These are phyloP conservation scores for Scaptomyza pallida DNA, from an alignment of 1,140 invertebrate genomes.

Conservation along the genomic window DNA sequence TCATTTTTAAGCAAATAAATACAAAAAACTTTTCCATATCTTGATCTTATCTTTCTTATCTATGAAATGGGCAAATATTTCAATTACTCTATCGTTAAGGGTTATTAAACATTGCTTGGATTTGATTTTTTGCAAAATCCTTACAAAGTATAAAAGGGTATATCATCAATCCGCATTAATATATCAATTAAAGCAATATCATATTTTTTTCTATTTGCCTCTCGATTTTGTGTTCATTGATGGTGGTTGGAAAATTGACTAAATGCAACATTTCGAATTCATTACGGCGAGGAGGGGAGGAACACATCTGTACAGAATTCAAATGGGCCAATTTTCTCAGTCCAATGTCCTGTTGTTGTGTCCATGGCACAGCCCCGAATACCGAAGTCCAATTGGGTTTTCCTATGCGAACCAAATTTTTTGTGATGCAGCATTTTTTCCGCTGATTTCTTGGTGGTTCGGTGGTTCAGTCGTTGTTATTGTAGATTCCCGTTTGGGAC, in stretches of 20 bases:
- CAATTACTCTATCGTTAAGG: no score
- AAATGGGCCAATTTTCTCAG: conserved; percentile 68
- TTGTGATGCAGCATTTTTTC: conserved; percentile 45
- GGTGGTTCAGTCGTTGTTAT: conserved; percentile 49
- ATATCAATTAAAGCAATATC: background rate
- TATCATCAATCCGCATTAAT: background rate
- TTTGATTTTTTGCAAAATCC: background rate
- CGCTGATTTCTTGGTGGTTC: conserved; percentile 25
- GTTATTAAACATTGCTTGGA: no score
- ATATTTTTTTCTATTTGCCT: conserved; percentile 11
- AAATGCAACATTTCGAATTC: conserved; percentile 70
- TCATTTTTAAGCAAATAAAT: no score
- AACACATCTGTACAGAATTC: conserved; percentile 15
- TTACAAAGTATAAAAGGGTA: conserved; percentile 1
- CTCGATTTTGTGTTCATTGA: conserved; percentile 29
- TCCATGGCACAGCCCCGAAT: conserved; percentile 15
- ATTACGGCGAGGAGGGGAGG: conserved; percentile 41
- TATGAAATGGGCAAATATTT: no score
- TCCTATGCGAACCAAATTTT: conserved; percentile 55
- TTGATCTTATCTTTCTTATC: no score
- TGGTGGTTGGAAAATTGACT: conserved; percentile 73
- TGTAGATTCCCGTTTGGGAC: conserved; percentile 67
- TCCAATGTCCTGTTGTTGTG: conserved; percentile 17
- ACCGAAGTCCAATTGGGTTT: conserved; percentile 59
- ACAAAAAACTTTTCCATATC: no score